Evolutionary conservation across 2,888 invertebrate species (phyloP).

Genomic region (Rutpela maculata): DNA sequence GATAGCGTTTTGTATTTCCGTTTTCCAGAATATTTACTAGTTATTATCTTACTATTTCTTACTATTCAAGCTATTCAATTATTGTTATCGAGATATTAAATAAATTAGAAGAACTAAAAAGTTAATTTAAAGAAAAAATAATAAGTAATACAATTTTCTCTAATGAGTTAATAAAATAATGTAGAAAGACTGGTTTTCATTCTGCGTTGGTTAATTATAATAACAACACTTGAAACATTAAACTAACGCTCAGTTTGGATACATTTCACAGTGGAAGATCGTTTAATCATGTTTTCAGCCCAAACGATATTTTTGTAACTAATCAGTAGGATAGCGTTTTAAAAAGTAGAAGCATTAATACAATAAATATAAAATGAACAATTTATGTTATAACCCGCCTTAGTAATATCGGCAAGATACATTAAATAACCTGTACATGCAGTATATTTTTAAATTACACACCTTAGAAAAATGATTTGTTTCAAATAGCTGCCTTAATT

Average conservation of each 20-base stretch:
- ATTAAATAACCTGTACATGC: background rate
- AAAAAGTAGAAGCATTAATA: background rate
- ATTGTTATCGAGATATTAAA: too few relatives aligned
- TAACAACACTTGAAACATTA: background rate
- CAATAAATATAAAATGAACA: slow-evolving; percentile 2
- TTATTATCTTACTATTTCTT: too few relatives aligned
- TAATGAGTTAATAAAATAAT: background rate
- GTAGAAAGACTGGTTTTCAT: too few relatives aligned
- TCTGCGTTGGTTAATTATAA: background rate
- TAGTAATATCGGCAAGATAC: background rate
- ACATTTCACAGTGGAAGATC: background rate
- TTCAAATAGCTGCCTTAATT: slow-evolving; percentile 49
- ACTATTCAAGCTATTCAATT: too few relatives aligned
- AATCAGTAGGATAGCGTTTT: background rate
- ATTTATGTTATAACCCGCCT: background rate
- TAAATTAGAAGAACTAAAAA: too few relatives aligned
- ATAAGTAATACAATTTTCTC: background rate
- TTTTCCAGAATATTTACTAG: too few relatives aligned
- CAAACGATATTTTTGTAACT: background rate
- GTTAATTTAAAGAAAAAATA: too few relatives aligned
- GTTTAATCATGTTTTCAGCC: background rate
- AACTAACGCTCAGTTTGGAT: background rate
- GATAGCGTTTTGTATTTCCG: too few relatives aligned
- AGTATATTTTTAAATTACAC: slow-evolving; percentile 1
- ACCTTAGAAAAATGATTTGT: slow-evolving; percentile 7